phyloP scores from a whole-genome alignment of 2,797 vertebrate genomes.

The Acropternis orthonyx region DNA sequence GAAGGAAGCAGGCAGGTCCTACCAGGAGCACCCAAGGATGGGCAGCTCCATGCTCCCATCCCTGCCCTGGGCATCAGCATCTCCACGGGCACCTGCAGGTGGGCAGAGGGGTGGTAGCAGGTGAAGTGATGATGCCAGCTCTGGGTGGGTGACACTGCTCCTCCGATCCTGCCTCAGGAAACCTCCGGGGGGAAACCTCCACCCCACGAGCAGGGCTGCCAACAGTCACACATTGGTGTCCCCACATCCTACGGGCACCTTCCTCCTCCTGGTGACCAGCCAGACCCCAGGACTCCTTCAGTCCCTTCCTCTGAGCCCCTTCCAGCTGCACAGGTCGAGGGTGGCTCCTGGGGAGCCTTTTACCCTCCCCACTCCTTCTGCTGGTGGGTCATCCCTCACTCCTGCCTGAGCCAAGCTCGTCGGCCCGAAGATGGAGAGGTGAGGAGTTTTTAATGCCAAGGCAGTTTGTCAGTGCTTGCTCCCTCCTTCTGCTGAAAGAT shows the following conservation, averaged over 20 bases:
- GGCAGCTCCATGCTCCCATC: rapidly evolving
- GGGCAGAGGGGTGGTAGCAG: background rate
- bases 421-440: background rate
- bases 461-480: background rate
- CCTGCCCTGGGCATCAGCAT: background rate
- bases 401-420: background rate
- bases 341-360: background rate
- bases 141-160: rapidly evolving
- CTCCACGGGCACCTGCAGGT: background rate
- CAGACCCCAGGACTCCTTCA: background rate
- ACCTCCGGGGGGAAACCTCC: background rate
- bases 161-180: background rate
- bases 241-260: rapidly evolving
- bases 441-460: background rate
- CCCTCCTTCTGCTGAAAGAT: background rate
- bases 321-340: background rate
- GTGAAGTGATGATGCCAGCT: background rate
- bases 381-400: background rate
- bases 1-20: background rate
- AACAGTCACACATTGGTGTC: rapidly evolving
- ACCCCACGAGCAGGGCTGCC: background rate
- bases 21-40: background rate
- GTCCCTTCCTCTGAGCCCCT: background rate
- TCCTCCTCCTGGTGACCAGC: background rate
- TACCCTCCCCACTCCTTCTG: background rate